These are phyloP conservation scores for Nasonia vitripennis DNA, from an alignment of 1,140 invertebrate genomes.

Conservation along the genomic window DNA sequence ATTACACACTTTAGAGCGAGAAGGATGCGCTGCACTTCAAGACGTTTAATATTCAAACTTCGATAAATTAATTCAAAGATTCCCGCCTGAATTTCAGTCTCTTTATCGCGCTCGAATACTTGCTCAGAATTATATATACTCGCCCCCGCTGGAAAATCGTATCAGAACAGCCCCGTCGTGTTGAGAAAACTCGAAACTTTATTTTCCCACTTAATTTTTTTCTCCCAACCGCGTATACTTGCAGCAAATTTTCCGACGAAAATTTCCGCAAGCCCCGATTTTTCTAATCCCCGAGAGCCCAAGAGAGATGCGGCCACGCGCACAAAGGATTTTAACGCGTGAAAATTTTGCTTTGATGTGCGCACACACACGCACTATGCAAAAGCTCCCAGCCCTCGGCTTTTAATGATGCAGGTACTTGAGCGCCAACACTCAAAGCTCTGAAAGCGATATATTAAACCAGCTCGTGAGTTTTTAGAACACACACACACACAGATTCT, in stretches of 20 bases:
- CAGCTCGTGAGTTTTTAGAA: not conserved
- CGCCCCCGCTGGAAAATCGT: not conserved
- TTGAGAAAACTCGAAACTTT: too few relatives aligned
- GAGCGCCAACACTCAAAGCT: not conserved
- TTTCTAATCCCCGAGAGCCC: not conserved
- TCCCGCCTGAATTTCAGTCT: conserved; percentile 40
- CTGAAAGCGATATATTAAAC: not conserved
- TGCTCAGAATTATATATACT: not conserved
- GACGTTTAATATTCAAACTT: conserved; percentile 50
- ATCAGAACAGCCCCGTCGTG: too few relatives aligned
- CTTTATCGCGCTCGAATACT: conserved; percentile 31
- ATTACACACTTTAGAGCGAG: conserved; percentile 45
- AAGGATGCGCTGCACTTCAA: conserved; percentile 39
- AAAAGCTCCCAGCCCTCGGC: not conserved
- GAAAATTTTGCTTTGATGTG: conserved; percentile 7
- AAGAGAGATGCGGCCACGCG: not conserved
- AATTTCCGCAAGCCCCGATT: not conserved
- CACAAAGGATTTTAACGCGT: not conserved
- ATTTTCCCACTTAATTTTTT: too few relatives aligned
- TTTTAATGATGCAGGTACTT: conserved; percentile 1
- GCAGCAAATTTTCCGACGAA: not conserved
- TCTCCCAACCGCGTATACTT: not conserved
- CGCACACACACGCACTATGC: not conserved
- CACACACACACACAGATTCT: not conserved
- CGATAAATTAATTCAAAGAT: conserved; percentile 49